Conservation (phyloP, 2,797 vertebrate genomes). For the Momotus momota region DNA sequence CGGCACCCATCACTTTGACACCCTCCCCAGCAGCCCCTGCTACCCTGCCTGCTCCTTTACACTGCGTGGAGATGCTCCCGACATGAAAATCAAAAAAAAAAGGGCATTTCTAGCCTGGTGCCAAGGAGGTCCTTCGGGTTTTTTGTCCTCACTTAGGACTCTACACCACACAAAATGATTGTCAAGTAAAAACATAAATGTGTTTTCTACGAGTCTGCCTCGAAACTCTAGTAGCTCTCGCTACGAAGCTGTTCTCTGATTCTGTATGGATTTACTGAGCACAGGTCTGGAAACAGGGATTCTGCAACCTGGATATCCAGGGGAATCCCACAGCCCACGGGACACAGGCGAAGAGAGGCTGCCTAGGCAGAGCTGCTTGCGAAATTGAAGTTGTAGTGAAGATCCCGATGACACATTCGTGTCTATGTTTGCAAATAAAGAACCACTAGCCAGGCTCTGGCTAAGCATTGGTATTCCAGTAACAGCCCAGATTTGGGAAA, state of each 20-base stretch:
- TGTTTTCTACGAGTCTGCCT: background rate
- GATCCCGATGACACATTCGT: background rate
- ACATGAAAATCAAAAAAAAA: background rate
- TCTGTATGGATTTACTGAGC: background rate
- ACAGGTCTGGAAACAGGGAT: background rate
- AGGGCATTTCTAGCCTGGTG: background rate
- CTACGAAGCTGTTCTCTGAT: background rate
- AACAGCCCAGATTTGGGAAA: background rate
- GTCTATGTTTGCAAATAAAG: background rate
- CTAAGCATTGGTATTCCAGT: background rate
- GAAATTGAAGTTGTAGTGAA: background rate
- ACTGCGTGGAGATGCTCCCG: background rate
- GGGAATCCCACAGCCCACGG: background rate
- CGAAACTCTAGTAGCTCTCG: rapidly evolving
- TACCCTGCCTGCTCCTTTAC: background rate
- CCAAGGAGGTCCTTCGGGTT: background rate
- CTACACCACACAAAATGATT: background rate
- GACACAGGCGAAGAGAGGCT: background rate
- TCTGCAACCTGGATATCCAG: background rate
- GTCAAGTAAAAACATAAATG: background rate
- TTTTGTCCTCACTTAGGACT: background rate
- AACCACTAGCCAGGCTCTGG: background rate
- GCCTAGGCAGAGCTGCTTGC: background rate
- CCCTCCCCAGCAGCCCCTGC: background rate
- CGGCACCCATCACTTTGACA: background rate